Percentiles rank a stretch among this genome's conserved stretches.
phyloP scores from a whole-genome alignment of 2,113 vertebrate genomes.

The Platichthys flesus region DNA sequence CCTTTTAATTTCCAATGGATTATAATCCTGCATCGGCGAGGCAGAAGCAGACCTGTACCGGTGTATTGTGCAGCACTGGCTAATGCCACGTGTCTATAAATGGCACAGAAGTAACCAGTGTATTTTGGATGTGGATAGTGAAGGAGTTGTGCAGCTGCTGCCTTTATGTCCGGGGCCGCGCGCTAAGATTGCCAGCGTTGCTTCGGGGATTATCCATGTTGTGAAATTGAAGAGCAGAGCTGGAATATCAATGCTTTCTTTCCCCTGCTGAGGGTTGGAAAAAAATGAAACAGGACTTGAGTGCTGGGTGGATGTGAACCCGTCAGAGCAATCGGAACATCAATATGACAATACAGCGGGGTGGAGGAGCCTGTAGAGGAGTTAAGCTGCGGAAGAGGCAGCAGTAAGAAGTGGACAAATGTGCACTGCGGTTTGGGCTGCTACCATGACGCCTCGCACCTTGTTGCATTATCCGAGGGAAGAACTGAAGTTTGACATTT shows the following conservation, averaged over 20 bases:
- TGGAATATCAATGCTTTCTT: constrained; percentile 71
- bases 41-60: background rate
- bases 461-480: background rate
- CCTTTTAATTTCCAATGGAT: constrained; percentile 32
- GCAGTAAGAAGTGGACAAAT: constrained; percentile 12
- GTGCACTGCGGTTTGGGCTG: background rate
- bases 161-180: constrained; percentile 60
- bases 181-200: constrained; percentile 66
- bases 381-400: constrained; percentile 16
- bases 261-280: constrained; percentile 34
- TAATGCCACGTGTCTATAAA: constrained; percentile 43
- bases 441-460: background rate
- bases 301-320: constrained; percentile 56
- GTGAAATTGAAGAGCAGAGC: constrained; percentile 78
- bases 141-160: constrained; percentile 37
- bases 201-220: constrained; percentile 80
- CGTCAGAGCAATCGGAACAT: constrained; percentile 62
- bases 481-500: constrained; percentile 10
- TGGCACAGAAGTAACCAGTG: constrained; percentile 3
- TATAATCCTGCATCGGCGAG: background rate
- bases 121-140: constrained; percentile 49
- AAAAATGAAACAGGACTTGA: constrained; percentile 62
- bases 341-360: constrained; percentile 47
- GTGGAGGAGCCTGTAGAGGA: constrained; percentile 28
- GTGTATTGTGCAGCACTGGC: constrained; percentile 20